Evolutionary conservation across 2,797 vertebrate genomes (phyloP).

Genomic region (Tiaroga cobitis): DNA sequence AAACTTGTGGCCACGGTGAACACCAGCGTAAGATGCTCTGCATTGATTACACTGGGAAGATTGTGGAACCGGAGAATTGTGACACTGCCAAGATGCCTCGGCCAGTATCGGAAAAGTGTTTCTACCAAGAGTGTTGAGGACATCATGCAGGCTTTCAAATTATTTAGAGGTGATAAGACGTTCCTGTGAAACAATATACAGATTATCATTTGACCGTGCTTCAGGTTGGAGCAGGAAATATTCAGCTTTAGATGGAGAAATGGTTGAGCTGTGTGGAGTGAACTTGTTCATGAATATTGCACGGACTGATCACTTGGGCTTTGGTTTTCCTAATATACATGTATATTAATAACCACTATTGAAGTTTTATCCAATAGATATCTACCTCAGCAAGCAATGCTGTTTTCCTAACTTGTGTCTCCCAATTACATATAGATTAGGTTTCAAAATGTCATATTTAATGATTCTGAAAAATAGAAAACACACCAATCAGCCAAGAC

Average conservation of each 20-base stretch:
- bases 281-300: neutral
- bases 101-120: constrained; percentile 68
- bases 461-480: neutral
- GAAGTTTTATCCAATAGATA: constrained; percentile 70
- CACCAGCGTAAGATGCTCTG: constrained; percentile 80
- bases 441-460: neutral
- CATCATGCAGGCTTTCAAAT: constrained; percentile 7
- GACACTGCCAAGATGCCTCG: constrained; percentile 74
- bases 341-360: constrained; percentile 75
- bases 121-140: constrained; percentile 80
- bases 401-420: neutral
- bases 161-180: neutral
- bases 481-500: neutral
- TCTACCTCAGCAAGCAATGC: constrained; percentile 81
- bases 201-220: constrained; percentile 45
- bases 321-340: constrained; percentile 19
- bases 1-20: constrained; percentile 81
- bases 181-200: constrained; percentile 7
- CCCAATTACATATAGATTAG: neutral
- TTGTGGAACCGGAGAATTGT: constrained; percentile 78
- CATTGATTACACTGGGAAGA: constrained; percentile 81
- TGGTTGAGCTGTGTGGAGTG: constrained; percentile 19
- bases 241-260: constrained; percentile 46
- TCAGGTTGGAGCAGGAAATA: constrained; percentile 62
- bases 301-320: constrained; percentile 19